Base-by-base conservation (phyloP, 1,140 invertebrate species). In the Dinoponera quadriceps region DNA sequence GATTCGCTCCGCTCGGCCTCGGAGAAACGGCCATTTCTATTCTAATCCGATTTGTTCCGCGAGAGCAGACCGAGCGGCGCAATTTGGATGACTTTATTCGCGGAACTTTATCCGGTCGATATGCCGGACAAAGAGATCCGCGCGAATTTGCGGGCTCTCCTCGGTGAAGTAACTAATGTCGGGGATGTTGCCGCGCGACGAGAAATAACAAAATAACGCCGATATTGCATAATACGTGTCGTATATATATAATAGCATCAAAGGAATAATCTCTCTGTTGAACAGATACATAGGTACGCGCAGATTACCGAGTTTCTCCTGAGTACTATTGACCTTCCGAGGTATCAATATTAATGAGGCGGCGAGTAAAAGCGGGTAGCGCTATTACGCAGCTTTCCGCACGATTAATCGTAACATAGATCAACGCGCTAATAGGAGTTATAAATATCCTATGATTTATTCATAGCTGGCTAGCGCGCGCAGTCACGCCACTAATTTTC, bases 401-500 rank as follows among this genome's bases (percentile, higher is more conserved):
- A 29, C 57, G 44, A 75, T 75, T 75, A 62, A 75, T 63, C 57
- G 59, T 33, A 51, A 75, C 25, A 16, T 62, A 48, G 38, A 49
- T 22, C 4, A 62, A 49, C 57, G 59, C 25, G 44, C 49, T 75
- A 75, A 75, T 75, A 63, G 72, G n/a, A 75, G 72, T 18, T 75
- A 62, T 63, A 62, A 62, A 29, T 62, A 63, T 62, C n/a, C 22
- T 16, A 75, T 75, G 72, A 75, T 62, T 75, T 63, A 75, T 75
- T 74, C 57, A 74, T 27, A 11, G 38, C n/a, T 20, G 18, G 38
- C 57, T 60, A 44, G 9, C 22, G 18, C n/a, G 29, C 20, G 71
- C 55, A 13, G 11, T 60, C 22, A 25, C 22, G 22, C 33, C 4
- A 27, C 20, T 62, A 60, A 74, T 60, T 49, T 48, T 27, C 33